These are phyloP conservation scores for Tricholaema leucomelas DNA, from an alignment of 2,113 vertebrate genomes.

Conservation along the genomic window DNA sequence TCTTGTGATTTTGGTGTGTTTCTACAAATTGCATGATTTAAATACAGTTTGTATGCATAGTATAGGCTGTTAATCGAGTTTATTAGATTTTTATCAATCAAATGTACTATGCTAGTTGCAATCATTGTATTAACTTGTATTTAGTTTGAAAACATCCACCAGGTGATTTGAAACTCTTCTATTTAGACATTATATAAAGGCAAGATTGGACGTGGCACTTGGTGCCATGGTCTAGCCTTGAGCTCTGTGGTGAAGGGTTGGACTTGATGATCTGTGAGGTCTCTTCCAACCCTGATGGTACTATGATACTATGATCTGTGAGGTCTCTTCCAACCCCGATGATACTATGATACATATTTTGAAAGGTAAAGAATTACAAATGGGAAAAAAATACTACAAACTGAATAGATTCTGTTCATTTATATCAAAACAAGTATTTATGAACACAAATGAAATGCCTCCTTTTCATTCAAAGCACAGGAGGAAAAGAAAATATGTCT, in stretches of 20 bases:
- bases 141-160: not conserved
- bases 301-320: too few relatives aligned
- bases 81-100: not conserved
- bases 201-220: too few relatives aligned
- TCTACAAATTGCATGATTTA: not conserved
- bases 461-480: not conserved
- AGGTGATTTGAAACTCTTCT: not conserved
- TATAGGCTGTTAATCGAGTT: not conserved
- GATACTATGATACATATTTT: not conserved
- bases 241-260: too few relatives aligned
- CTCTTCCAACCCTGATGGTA: too few relatives aligned
- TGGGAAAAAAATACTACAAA: not conserved
- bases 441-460: not conserved
- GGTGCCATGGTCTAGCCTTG: too few relatives aligned
- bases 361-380: not conserved
- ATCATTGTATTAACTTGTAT: not conserved
- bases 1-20: not conserved
- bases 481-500: not conserved
- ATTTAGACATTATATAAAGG: not conserved
- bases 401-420: not conserved
- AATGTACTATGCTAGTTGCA: not conserved
- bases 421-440: not conserved
- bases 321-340: too few relatives aligned
- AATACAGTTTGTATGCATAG: not conserved
- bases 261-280: too few relatives aligned